Percentiles rank a stretch among this genome's conserved stretches.
These are phyloP conservation scores for Acanthaster planci DNA, from an alignment of 35 echinoderm and acorn worm genomes.

Conservation along the genomic window DNA sequence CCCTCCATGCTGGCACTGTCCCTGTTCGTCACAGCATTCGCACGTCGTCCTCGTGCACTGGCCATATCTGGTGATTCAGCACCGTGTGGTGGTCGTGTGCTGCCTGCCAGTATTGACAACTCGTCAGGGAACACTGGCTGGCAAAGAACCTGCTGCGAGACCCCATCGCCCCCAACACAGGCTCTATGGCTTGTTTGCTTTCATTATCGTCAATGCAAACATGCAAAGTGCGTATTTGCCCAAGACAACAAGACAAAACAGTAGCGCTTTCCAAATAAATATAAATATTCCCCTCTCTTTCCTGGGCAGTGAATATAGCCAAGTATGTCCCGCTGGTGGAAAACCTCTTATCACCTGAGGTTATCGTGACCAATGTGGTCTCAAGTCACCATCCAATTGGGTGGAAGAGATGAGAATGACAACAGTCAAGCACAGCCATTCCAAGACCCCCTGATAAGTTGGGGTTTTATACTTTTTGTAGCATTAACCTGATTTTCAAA, in stretches of 20 bases:
- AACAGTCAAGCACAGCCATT: neutral
- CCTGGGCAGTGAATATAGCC: neutral
- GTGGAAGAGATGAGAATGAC: neutral
- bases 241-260: constrained; percentile 24
- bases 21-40: constrained; percentile 1
- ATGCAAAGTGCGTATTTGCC: constrained; percentile 22
- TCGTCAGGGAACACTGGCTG: neutral
- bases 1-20: neutral
- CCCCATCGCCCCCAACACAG: constrained; percentile 21
- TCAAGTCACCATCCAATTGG: constrained; percentile 1
- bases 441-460: neutral
- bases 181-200: constrained; percentile 2
- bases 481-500: constrained; percentile 7
- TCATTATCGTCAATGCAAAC: constrained; percentile 6
- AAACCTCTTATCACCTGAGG: neutral
- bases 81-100: neutral
- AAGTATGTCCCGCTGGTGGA: neutral
- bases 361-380: constrained; percentile 17
- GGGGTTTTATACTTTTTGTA: neutral
- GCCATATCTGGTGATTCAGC: neutral
- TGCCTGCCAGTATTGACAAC: constrained; percentile 23
- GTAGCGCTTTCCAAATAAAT: neutral
- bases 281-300: too few species aligned
- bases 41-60: neutral
- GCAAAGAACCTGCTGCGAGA: neutral